Evolutionary conservation across 2,797 vertebrate species (phyloP), one percentile per base, ranked within the genome.

Genomic region (Ptychobarbus kaznakovi): DNA sequence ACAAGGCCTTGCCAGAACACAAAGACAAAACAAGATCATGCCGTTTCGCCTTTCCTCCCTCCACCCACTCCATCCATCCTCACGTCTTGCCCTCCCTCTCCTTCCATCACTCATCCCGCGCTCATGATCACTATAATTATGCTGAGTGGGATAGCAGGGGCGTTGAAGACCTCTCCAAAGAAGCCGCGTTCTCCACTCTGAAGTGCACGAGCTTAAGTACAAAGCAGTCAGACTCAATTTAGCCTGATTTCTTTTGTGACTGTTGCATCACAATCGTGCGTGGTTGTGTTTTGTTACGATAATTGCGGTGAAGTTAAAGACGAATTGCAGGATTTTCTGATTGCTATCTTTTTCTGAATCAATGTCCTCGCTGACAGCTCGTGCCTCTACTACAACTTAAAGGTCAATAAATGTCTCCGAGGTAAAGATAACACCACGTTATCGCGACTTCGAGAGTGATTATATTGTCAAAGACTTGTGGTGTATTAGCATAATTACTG

Each of bases 101-200:
- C 80, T 77, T 61, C 66, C 81, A 83, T 85, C 75, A 78, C 51
- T 83, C 80, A 85, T 74, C 73, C 86, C 68, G 69, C 42, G 86
- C 66, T 63, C 40, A 65, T 82, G 84, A 91, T 91, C 88, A 89
- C 90, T 89, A 77, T 91, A 91, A 91, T 91, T 89, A 90, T 35
- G 58, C 28, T 80, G 89, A 89, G 83, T 88, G 81, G 88, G 89
- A 88, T 88, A 70, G 69, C 53, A 82, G 82, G 84, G 83, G 76
- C 76, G 65, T 87, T 87, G 77, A 63, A 77, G 83, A 81, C 79
- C 85, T 84, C 86, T 88, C 32, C 65, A 84, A 73, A 83, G 78
- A 83, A 51, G 72, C 38, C 40, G 56, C 65, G 65, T 78, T 83
- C 65, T 80, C 18, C 75, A 25, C 70, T 83, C 46, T 72, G 51